A percentile compares a stretch with the other conserved stretches of the same genome.
phyloP scores from a whole-genome alignment of 1,140 invertebrate genomes.

The Drosophila pallidifrons region DNA sequence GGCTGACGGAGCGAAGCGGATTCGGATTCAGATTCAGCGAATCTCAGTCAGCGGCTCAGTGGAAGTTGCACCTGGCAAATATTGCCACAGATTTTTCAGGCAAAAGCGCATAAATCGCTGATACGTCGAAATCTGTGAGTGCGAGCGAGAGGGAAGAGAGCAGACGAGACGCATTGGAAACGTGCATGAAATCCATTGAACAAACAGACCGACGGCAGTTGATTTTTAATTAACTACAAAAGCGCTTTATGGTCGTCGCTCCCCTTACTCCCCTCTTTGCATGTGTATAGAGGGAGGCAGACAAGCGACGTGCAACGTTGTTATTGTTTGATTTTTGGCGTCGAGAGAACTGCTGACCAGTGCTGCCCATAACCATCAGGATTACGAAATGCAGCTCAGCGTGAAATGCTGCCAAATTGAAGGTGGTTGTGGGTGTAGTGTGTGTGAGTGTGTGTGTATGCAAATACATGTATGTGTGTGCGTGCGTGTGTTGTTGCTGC shows the following conservation, averaged over 20 bases:
- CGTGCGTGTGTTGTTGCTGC: constrained; percentile 40
- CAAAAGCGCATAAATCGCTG: constrained; percentile 84
- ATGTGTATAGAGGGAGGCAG: constrained; percentile 11
- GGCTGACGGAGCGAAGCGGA: constrained; percentile 12
- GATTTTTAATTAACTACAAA: constrained; percentile 85
- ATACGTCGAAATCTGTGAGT: constrained; percentile 61
- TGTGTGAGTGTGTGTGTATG: neutral
- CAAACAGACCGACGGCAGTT: constrained; percentile 84
- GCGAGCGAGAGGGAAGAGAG: neutral
- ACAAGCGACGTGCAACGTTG: constrained; percentile 21
- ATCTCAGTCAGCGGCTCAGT: neutral
- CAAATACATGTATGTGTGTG: neutral
- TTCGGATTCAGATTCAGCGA: neutral
- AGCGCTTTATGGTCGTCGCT: constrained; percentile 70
- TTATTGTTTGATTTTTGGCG: constrained; percentile 57
- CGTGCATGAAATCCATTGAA: constrained; percentile 85
- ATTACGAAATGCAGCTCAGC: constrained; percentile 42
- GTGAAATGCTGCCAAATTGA: constrained; percentile 19
- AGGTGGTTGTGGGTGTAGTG: neutral
- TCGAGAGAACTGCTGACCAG: constrained; percentile 41
- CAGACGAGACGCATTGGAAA: constrained; percentile 48
- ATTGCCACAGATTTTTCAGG: constrained; percentile 79
- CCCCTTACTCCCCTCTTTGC: neutral
- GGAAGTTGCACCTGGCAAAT: constrained; percentile 53
- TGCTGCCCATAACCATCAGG: constrained; percentile 22